Evolutionary conservation across 2,797 vertebrate genomes (phyloP), one percentile per base, ranked within the genome.

Genomic region (Coccyzus lansbergi): DNA sequence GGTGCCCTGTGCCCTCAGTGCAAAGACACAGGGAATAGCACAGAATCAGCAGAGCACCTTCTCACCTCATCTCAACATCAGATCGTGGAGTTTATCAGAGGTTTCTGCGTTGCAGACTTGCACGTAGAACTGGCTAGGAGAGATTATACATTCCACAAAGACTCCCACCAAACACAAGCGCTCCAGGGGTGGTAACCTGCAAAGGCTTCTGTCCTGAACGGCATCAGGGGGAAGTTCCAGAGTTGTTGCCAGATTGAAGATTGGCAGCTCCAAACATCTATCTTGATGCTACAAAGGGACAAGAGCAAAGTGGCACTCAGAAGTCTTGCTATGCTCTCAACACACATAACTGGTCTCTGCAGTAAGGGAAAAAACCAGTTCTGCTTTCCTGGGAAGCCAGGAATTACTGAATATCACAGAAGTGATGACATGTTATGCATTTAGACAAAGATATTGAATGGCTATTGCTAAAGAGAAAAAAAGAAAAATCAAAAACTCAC

Each of bases 51-150:
- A 31, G 0, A 65, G n/a, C 24, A 8, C 5, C 53, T 36, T 72
- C 92, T 9, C 92, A 99, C 99, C 99, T 99, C 99, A 99, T 99
- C 92, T 99, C 98, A 82, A 99, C 98, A 99, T 99, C 98, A 99
- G 98, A 91, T 98, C 97, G 95, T 98, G 98, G 59, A 99, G 96
- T 15, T 98, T 94, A 38, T 96, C 96, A 48, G 98, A 97, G 4
- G 98, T 97, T 24, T 98, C 97, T 15, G 72, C 97, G 82, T 97
- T 96, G 42, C 96, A 97, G 94, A 99, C 97, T 22, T 98, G 98
- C 83, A 99, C 48, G 93, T 98, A 99, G 97, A 99, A 99, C 63
- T 98, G 97, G 92, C 98, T 98, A 2, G 99, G 99, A 14, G 99
- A 98, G 81, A 98, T 83, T 15, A 98, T 40, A 1, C 97, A 97